phyloP scores from a whole-genome alignment of 2,797 vertebrate genomes.

The Fratercula arctica region DNA sequence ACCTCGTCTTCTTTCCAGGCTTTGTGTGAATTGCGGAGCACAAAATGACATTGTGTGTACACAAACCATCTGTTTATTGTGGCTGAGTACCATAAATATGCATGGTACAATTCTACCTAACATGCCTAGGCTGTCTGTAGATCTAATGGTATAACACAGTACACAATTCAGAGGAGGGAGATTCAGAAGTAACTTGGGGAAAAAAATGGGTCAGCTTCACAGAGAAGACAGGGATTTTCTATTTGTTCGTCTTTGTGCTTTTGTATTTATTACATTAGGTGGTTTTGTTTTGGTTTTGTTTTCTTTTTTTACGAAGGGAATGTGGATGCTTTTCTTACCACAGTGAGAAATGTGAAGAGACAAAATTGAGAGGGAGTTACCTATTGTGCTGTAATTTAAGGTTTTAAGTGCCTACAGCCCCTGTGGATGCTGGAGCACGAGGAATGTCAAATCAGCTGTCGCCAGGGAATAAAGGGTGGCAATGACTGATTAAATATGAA shows the following conservation, averaged over 20 bases:
- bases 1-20: not conserved
- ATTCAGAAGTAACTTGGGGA: not conserved
- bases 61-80: not conserved
- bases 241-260: not conserved
- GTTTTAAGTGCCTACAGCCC: not conserved
- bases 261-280: not conserved
- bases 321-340: not conserved
- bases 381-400: not conserved
- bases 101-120: not conserved
- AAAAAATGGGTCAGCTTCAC: not conserved
- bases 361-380: not conserved
- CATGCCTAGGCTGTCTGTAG: not conserved
- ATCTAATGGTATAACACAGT: not conserved
- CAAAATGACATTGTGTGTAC: not conserved
- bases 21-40: not conserved
- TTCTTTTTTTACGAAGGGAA: not conserved
- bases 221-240: not conserved
- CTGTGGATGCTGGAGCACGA: not conserved
- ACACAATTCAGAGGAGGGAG: not conserved
- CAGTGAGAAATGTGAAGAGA: not conserved
- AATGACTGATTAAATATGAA: not conserved
- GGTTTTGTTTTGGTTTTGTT: too few relatives aligned
- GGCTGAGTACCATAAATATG: not conserved
- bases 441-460: not conserved
- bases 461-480: not conserved